Percentiles rank a stretch among this genome's conserved stretches.
These are phyloP conservation scores for Gavialis gangeticus DNA, from an alignment of 2,113 vertebrate species.

Conservation along the genomic window DNA sequence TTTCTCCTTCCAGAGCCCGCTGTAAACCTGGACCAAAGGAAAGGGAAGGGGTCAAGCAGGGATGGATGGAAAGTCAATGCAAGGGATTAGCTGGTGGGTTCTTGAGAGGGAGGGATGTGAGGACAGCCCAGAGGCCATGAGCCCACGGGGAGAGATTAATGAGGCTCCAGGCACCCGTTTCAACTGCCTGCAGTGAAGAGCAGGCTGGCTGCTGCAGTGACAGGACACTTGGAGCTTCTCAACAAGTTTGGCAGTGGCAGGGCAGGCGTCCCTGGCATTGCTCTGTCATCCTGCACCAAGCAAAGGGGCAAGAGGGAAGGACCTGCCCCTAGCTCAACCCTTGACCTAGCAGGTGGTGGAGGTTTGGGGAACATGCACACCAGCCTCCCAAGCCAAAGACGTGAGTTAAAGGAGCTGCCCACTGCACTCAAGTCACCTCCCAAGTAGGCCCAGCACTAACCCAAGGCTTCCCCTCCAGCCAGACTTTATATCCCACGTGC, in stretches of 20 bases:
- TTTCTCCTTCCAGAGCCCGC: constrained; percentile 90
- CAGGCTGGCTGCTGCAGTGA: too few species aligned
- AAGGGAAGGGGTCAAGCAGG: rapidly evolving
- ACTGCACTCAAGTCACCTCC: too few species aligned
- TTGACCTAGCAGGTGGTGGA: neutral
- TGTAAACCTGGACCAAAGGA: constrained; percentile 86
- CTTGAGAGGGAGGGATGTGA: neutral
- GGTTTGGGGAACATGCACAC: neutral
- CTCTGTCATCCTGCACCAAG: neutral
- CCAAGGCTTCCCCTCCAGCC: too few species aligned
- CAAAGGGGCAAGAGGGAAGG: neutral
- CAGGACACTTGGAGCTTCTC: neutral
- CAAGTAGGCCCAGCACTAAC: too few species aligned
- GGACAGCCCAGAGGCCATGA: neutral
- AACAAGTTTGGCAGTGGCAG: neutral
- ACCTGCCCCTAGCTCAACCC: neutral
- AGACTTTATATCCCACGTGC: too few species aligned
- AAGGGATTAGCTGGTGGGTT: neutral
- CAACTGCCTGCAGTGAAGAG: neutral
- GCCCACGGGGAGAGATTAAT: neutral
- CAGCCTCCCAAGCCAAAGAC: neutral
- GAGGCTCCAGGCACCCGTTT: neutral
- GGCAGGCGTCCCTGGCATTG: neutral
- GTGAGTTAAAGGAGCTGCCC: neutral
- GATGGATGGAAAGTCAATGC: neutral